These are phyloP conservation scores for Anguilla pacifica DNA, from an alignment of 2,797 vertebrate species.

Conservation along the genomic window DNA sequence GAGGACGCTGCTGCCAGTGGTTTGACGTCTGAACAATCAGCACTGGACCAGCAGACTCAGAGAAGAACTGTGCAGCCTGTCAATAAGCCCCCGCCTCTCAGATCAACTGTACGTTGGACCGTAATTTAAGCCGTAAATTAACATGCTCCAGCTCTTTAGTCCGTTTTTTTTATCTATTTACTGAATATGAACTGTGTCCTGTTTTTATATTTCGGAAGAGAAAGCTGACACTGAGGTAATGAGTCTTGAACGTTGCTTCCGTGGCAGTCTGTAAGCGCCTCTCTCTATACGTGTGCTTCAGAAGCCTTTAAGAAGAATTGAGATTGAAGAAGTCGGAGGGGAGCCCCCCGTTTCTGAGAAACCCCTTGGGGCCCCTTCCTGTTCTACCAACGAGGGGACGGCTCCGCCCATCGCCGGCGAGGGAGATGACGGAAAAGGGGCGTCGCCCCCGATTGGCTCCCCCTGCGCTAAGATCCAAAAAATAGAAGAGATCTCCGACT, in stretches of 20 bases:
- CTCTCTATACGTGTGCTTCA: constrained; percentile 50
- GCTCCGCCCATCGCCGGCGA: constrained; percentile 42
- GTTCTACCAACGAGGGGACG: constrained; percentile 19
- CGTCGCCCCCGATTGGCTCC: constrained; percentile 63
- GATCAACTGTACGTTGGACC: constrained; percentile 78
- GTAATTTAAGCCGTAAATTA: background rate
- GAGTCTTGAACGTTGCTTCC: background rate
- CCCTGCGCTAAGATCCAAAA: constrained; percentile 88
- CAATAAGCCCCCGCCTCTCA: constrained; percentile 75
- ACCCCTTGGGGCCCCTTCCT: constrained; percentile 22
- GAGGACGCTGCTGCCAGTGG: constrained; percentile 73
- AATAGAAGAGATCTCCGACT: constrained; percentile 80
- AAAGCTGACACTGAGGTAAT: background rate
- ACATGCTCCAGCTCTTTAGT: background rate
- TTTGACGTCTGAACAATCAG: constrained; percentile 47
- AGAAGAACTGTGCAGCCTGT: constrained; percentile 78
- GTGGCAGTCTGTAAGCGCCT: background rate
- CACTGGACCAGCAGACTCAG: constrained; percentile 38
- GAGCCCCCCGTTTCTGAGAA: constrained; percentile 50
- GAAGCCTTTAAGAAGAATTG: constrained; percentile 84
- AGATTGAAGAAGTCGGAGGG: constrained; percentile 84
- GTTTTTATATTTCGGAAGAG: background rate
- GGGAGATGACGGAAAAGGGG: constrained; percentile 48
- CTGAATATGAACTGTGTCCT: background rate
- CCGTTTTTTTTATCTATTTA: background rate